These are phyloP conservation scores for Betta splendens DNA, from an alignment of 2,797 vertebrate species.

Conservation along the genomic window DNA sequence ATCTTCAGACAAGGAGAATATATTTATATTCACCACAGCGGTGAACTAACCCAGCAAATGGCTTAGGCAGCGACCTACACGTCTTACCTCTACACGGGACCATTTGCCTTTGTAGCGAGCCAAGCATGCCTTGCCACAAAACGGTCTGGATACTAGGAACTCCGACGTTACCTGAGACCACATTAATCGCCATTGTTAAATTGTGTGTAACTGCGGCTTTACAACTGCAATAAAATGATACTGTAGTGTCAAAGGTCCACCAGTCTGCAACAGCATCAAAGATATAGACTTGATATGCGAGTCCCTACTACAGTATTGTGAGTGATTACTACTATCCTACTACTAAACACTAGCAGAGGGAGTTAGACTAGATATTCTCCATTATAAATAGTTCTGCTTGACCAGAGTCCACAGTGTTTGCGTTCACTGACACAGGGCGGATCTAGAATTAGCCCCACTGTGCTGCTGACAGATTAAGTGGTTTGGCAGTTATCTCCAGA, in stretches of 20 bases:
- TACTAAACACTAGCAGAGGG: neutral
- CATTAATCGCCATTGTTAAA: neutral
- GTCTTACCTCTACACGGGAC: conserved; percentile 92
- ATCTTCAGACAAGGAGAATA: conserved; percentile 81
- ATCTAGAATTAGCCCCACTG: conserved; percentile 23
- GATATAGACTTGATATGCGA: neutral
- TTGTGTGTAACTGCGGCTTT: conserved; percentile 10
- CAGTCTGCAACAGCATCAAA: conserved; percentile 1
- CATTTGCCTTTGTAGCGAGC: conserved; percentile 93
- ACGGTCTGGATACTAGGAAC: conserved; percentile 87
- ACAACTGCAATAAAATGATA: conserved; percentile 1
- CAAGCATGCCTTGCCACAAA: conserved; percentile 94
- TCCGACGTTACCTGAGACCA: conserved; percentile 85
- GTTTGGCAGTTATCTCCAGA: conserved; percentile 63
- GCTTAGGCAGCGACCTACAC: too few relatives aligned
- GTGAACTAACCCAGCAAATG: too few relatives aligned
- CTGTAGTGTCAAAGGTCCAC: conserved; percentile 10
- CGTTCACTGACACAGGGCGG: conserved; percentile 16
- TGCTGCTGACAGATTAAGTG: conserved; percentile 68
- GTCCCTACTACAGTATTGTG: neutral
- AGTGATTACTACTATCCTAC: neutral
- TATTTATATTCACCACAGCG: too few relatives aligned
- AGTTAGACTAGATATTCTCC: too few relatives aligned
- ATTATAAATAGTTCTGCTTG: too few relatives aligned
- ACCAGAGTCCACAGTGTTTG: conserved; percentile 10